A percentile compares a stretch with the other conserved stretches of the same genome.
phyloP scores from a whole-genome alignment of 2,113 vertebrate species.

The Jacana jacana region DNA sequence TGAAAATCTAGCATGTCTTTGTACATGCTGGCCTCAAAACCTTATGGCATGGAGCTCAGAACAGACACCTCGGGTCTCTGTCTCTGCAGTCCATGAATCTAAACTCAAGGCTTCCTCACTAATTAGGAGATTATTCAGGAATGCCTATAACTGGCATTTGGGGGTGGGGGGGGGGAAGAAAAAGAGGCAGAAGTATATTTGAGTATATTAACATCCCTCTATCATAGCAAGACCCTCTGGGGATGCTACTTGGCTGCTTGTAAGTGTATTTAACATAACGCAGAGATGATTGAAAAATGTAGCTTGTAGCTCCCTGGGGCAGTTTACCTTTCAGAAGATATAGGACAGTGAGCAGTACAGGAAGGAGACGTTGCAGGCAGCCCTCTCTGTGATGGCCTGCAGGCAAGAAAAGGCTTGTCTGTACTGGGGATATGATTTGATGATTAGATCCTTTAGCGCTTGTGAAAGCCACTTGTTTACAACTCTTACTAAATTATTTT shows the following conservation, averaged over 20 bases:
- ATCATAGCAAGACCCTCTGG: not conserved
- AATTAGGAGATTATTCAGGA: slow-evolving; percentile 13
- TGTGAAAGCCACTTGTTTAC: not conserved
- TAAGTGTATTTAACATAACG: slow-evolving; percentile 61
- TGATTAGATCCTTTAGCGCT: not conserved
- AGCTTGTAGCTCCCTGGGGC: slow-evolving; percentile 31
- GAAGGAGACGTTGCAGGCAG: not conserved
- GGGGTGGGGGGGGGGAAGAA: too few relatives aligned
- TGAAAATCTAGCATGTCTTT: not conserved
- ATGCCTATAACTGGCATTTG: not conserved
- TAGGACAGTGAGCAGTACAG: not conserved
- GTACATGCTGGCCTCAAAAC: not conserved
- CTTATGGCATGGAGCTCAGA: not conserved
- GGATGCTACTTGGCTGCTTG: slow-evolving; percentile 6
- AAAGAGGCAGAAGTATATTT: not conserved
- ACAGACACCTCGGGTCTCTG: not conserved
- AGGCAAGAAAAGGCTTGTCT: not conserved
- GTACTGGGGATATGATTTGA: not conserved
- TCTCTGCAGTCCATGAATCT: not conserved
- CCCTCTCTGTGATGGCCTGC: not conserved
- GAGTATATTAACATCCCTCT: not conserved
- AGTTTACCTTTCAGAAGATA: not conserved
- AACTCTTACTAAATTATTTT: not conserved
- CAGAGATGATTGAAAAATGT: slow-evolving; percentile 55
- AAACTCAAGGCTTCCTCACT: not conserved